Conservation (phyloP, 1,140 invertebrate species). For the Papilio dardanus region DNA sequence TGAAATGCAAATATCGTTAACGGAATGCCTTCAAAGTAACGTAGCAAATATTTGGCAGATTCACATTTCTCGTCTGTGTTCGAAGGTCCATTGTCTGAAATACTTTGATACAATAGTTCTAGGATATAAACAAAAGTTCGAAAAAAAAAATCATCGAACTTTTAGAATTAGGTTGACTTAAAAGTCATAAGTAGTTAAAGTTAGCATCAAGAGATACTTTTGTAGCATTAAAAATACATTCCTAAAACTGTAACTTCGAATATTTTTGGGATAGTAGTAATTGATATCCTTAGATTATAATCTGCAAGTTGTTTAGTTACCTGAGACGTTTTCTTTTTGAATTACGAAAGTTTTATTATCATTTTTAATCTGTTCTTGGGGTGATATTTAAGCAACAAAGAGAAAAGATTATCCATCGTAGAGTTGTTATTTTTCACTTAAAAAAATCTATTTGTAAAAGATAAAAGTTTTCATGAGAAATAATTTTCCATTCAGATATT, state of each 20-base stretch:
- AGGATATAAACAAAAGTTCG: neutral
- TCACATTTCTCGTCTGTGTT: neutral
- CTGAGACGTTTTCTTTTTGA: neutral
- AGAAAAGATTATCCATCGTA: neutral
- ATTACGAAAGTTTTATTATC: neutral
- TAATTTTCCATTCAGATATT: neutral
- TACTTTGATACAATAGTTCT: neutral
- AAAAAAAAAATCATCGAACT: neutral
- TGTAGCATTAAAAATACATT: no score
- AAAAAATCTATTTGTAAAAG: neutral
- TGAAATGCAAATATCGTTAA: conserved; percentile 22
- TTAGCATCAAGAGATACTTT: no score
- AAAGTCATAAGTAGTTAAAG: no score
- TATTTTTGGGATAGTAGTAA: no score
- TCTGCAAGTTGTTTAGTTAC: no score
- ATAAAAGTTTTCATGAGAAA: neutral
- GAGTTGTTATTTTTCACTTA: neutral
- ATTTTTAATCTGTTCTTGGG: neutral
- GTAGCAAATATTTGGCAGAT: neutral
- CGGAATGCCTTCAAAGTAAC: neutral
- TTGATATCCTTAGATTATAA: no score
- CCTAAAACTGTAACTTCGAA: no score
- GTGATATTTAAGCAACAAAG: neutral
- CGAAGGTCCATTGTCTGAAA: neutral
- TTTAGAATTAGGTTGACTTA: no score